These are phyloP conservation scores for Anarhynchus alexandrinus DNA, from an alignment of 2,113 vertebrate genomes.

Conservation along the genomic window DNA sequence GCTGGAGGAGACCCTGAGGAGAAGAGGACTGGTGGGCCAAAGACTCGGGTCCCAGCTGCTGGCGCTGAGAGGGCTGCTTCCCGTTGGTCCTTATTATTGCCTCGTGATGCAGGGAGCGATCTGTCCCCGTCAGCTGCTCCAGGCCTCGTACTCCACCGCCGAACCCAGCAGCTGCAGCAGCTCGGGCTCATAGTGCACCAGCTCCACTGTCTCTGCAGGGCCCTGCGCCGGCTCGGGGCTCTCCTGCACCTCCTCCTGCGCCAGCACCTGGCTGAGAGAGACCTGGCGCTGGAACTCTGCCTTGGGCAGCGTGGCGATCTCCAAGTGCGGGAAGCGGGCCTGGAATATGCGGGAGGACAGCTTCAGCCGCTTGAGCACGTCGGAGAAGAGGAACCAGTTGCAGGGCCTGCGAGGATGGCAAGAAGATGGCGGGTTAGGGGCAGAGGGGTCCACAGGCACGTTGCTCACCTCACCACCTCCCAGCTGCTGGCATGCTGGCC, in stretches of 20 bases:
- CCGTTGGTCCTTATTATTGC: slow-evolving; percentile 80
- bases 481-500: background rate
- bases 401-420: slow-evolving; percentile 77
- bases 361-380: slow-evolving; percentile 93
- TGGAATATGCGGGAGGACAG: slow-evolving; percentile 93
- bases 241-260: slow-evolving; percentile 27
- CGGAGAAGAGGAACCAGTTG: slow-evolving; percentile 95
- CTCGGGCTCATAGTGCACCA: slow-evolving; percentile 91
- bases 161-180: slow-evolving; percentile 92
- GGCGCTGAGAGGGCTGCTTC: slow-evolving; percentile 72
- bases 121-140: slow-evolving; percentile 76
- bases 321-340: slow-evolving; percentile 91
- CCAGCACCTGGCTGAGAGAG: slow-evolving; percentile 89
- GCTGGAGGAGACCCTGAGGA: slow-evolving; percentile 6
- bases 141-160: slow-evolving; percentile 74
- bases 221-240: slow-evolving; percentile 55
- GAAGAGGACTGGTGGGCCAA: slow-evolving; percentile 59
- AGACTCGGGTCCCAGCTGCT: slow-evolving; percentile 63
- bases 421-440: background rate
- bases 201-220: slow-evolving; percentile 83
- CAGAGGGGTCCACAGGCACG: accelerated
- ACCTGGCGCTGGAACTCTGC: slow-evolving; percentile 88
- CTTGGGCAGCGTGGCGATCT: slow-evolving; percentile 84
- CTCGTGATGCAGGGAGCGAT: slow-evolving; percentile 62
- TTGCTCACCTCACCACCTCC: background rate